Percentiles rank a stretch among this genome's conserved stretches.
Conservation (phyloP, 1,140 invertebrate genomes). For the Megathymus violae region DNA sequence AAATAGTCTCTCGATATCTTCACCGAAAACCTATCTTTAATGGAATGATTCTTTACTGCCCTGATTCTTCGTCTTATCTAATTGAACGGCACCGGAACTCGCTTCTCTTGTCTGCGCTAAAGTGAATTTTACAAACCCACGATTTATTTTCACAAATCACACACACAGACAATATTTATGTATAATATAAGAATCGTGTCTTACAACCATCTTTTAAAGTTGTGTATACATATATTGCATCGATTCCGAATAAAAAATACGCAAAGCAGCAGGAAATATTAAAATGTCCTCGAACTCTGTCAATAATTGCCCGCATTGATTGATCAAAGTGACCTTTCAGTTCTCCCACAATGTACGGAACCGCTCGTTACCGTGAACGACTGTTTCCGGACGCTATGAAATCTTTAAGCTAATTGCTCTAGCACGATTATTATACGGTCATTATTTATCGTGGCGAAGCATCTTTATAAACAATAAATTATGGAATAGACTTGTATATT, state of each 20-base stretch:
- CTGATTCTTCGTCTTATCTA: too few species aligned
- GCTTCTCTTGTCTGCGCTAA: too few species aligned
- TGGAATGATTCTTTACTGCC: too few species aligned
- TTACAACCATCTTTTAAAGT: too few species aligned
- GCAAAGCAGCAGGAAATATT: slow-evolving; percentile 6
- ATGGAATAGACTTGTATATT: slow-evolving; percentile 10
- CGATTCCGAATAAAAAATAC: neutral
- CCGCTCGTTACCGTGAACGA: slow-evolving; percentile 12
- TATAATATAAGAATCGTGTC: too few species aligned
- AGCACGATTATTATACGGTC: slow-evolving; percentile 26
- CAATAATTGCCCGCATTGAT: neutral
- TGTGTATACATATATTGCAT: too few species aligned
- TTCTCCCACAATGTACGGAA: slow-evolving; percentile 9
- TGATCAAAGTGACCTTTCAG: slow-evolving; percentile 6
- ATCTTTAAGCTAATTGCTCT: slow-evolving; percentile 21
- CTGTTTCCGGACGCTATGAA: slow-evolving; percentile 4
- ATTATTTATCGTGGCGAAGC: slow-evolving; percentile 19
- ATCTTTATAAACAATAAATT: slow-evolving; percentile 17
- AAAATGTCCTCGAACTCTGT: neutral
- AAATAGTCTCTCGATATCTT: too few species aligned
- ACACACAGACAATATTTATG: too few species aligned
- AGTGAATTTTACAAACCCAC: too few species aligned
- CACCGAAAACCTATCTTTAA: too few species aligned
- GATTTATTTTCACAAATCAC: too few species aligned
- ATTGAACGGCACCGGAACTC: too few species aligned